Base-by-base conservation (phyloP, 2,113 vertebrate species). In the Cisticola juncidis region DNA sequence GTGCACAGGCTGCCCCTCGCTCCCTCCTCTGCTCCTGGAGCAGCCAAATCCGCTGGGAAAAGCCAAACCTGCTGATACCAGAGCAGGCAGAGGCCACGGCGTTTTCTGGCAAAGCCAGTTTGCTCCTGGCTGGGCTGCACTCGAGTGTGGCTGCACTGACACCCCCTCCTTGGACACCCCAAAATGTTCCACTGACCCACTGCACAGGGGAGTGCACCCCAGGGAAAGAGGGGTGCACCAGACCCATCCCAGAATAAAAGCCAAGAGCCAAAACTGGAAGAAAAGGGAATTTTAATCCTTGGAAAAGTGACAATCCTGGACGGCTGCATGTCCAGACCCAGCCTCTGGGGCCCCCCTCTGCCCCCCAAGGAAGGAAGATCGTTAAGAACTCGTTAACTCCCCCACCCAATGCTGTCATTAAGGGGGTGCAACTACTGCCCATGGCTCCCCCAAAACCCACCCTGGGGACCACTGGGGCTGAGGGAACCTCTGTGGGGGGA, bases 401-500 rank as follows among this genome's bases (percentile, higher is more conserved):
- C 51, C 26, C 7, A 51, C 9, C n/a, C 14, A 17, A 14, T 1
- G 0, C 70, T 68, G 71, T 87, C 28, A 0, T 54, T 40, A 28
- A 74, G 16, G 6, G 3, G 9, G 48, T 14, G 44, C 70, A n/a
- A 15, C 36, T 9, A 1, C 31, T 48, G 47, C 60, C 38, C 9
- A 0, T 0, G 1, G 57, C 14, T 3, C 11, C 66, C 80, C 81
- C 77, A 0, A 95, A 82, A 3, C 31, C 71, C 76, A 33, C 77
- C 50, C 38, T 13, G 65, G 44, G 47, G 6, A 13, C 62, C 9
- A 0, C 1, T 0, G 20, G 33, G 53, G 17, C 3, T 4, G 2
- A 12, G 31, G 51, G 42, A 58, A 20, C 51, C 8, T 0, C 1
- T 2, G 3, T 0, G 26, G 53, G 70, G 62, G 23, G 9, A 44